These are phyloP conservation scores for Argyresthia albistria DNA, from an alignment of 2,888 invertebrate species.

Conservation along the genomic window DNA sequence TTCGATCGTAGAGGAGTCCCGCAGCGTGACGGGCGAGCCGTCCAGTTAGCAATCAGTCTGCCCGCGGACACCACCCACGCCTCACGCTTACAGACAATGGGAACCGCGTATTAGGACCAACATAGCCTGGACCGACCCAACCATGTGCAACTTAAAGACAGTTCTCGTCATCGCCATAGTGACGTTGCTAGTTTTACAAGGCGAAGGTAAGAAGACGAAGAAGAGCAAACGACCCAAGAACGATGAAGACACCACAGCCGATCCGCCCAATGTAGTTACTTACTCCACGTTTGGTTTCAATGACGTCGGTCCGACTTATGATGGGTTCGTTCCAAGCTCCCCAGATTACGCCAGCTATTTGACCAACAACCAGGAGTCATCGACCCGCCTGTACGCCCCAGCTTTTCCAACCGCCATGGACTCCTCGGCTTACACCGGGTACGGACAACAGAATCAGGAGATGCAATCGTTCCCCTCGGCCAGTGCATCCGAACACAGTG, in stretches of 20 bases:
- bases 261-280: constrained; percentile 52
- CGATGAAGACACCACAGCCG: constrained; percentile 31
- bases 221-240: constrained; percentile 35
- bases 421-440: constrained; percentile 27
- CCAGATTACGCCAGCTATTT: constrained; percentile 48
- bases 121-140: constrained; percentile 24
- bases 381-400: constrained; percentile 47
- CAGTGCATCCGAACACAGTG: constrained; percentile 23
- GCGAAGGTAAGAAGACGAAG: constrained; percentile 38
- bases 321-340: constrained; percentile 55
- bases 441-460: constrained; percentile 28
- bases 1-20: neutral
- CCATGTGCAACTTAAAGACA: constrained; percentile 26
- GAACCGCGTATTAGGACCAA: constrained; percentile 28
- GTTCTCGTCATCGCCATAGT: constrained; percentile 22
- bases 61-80: constrained; percentile 39
- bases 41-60: constrained; percentile 31
- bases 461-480: constrained; percentile 20
- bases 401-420: constrained; percentile 54
- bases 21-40: neutral
- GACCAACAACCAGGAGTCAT: constrained; percentile 36
- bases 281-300: constrained; percentile 63
- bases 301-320: constrained; percentile 45
- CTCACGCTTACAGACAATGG: constrained; percentile 52
- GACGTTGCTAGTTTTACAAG: constrained; percentile 25